These are phyloP conservation scores for Hyperoplus immaculatus DNA, from an alignment of 2,797 vertebrate species.

Conservation along the genomic window DNA sequence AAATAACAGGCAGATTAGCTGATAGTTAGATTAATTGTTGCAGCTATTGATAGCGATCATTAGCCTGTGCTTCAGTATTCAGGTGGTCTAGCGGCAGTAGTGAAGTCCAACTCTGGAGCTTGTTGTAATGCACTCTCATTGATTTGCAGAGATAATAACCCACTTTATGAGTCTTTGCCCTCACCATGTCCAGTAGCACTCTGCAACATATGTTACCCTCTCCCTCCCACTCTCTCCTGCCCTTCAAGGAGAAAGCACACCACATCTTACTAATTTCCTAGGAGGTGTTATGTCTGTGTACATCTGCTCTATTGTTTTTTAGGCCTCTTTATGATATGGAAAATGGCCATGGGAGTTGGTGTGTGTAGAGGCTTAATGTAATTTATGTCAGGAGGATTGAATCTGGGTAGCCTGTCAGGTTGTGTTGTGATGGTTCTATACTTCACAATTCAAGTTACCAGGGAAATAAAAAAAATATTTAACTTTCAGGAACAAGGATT, in stretches of 20 bases:
- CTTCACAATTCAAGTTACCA: conserved; percentile 16
- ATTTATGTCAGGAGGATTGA: conserved; percentile 45
- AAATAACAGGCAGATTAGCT: not conserved
- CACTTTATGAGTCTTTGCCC: conserved; percentile 75
- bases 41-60: conserved; percentile 8
- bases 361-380: conserved; percentile 55
- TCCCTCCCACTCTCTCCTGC: conserved; percentile 5
- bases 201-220: conserved; percentile 61
- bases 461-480: conserved; percentile 5
- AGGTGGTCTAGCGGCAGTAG: conserved; percentile 16
- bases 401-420: conserved; percentile 35
- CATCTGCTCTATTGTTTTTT: conserved; percentile 53
- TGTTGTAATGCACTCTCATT: conserved; percentile 62
- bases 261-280: conserved; percentile 43
- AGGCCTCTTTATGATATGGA: conserved; percentile 44
- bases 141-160: conserved; percentile 83
- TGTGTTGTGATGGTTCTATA: conserved; percentile 49
- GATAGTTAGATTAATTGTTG: not conserved
- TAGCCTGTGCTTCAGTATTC: not conserved
- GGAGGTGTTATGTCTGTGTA: conserved; percentile 28
- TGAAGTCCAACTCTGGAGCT: conserved; percentile 28
- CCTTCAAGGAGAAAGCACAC: conserved; percentile 50
- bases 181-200: conserved; percentile 63
- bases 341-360: conserved; percentile 42
- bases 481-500: not conserved